Conservation (phyloP, 2,797 vertebrate species). For the Aplochiton taeniatus region DNA sequence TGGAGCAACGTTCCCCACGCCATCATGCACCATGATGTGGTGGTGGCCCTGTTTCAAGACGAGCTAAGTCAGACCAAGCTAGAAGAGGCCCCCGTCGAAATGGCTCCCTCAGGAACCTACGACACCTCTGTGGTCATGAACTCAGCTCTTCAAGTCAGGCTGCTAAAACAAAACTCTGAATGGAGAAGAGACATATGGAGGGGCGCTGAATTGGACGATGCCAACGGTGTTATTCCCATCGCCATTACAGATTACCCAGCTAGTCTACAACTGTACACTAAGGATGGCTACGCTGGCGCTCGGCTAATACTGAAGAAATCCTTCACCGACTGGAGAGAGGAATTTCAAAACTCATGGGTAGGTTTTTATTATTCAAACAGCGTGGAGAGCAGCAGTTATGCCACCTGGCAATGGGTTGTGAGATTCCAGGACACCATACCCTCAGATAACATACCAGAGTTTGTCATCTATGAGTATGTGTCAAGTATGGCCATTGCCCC, state of each 20-base stretch:
- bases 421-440: background rate
- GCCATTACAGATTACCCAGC: background rate
- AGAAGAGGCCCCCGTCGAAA: background rate
- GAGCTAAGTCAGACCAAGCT: background rate
- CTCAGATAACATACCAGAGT: constrained; percentile 7
- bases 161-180: background rate
- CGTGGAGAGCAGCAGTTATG: background rate
- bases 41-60: background rate
- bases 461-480: constrained; percentile 9
- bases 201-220: background rate
- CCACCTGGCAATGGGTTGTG: constrained; percentile 6
- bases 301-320: background rate
- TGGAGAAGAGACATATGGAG: background rate
- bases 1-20: constrained; percentile 5
- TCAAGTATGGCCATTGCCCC: constrained; percentile 3
- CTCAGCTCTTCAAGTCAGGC: constrained; percentile 5
- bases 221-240: background rate
- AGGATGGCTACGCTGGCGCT: background rate
- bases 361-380: background rate
- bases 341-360: constrained; percentile 9
- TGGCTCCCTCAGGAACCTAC: background rate
- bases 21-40: background rate
- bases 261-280: background rate
- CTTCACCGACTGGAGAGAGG: background rate
- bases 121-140: background rate